Evolutionary conservation across 92 coral and sea anemone species (phyloP), one percentile per base, ranked within the genome.

Genomic region (Pocillopora meandrina): DNA sequence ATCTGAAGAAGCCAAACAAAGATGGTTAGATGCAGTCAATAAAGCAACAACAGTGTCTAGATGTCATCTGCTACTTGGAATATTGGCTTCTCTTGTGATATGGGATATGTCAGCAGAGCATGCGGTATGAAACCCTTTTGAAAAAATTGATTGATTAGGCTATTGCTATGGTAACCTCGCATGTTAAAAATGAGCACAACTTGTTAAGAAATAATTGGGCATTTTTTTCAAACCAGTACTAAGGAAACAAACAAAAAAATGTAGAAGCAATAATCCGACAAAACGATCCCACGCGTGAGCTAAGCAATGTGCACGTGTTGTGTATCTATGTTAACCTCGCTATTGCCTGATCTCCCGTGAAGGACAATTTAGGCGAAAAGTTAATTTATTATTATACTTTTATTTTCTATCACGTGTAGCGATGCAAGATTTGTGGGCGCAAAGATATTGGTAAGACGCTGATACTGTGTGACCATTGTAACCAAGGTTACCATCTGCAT

Each of bases 21-120:
- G 70, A 33, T 97, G 99, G 99, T 55, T 80, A 65, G 93, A 88
- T 20, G 86, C 90, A 18, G 98, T 88, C 66, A 62, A 86, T 79
- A 42, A 77, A 10, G 93, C 98, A 5, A 33, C 79, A 34, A 97
- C 99, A 19, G 82, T 87, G 31, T 91, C 99, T 68, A 93, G 96
- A n/a, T 86, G 91, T 4, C 95, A 95, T 78, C 91, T 97, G 8
- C 83, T 95, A 71, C 77, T 92, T 14, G 94, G 82, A 59, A 65
- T 95, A 77, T 79, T 97, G 73, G 99, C 95, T 68, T 92, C 87
- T 64, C 92, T 90, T 5, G 80, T 97, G 12, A 80, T 89, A 31
- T 97, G 99, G 99, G 95, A 91, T 72, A 76, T 78, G 62, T 94
- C 94, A 66, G 88, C 94, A 20, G 93, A 94, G 84, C 86, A 83